Base-by-base conservation (phyloP, 2,113 vertebrate genomes). In the Eudyptes chrysolophus region DNA sequence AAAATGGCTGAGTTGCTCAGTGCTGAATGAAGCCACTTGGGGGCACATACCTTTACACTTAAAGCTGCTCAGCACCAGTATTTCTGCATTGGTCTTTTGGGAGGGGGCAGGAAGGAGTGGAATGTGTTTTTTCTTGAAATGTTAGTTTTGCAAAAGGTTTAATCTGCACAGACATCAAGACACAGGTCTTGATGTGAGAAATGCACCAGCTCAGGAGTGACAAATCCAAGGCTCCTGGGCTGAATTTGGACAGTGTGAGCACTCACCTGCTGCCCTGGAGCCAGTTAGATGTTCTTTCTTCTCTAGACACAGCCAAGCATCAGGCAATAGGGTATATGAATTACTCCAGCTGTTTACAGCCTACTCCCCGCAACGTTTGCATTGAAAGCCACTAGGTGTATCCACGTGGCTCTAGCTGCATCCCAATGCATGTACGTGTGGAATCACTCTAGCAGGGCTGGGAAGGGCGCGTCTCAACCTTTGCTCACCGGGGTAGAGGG, bases 381-480 rank as follows among this genome's bases (percentile, higher is more conserved):
- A 3, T 6, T 17, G 48, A 51, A 84, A 84, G 68, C 58, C 14
- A 0, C 9, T 2, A 11, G 22, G 16, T 66, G 48, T 57, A 48
- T 25, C 49, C 36, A 2, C 1, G 46, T 8, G 77, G 69, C 40
- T 84, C 24, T 17, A 44, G 46, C 44, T 57, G 58, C 24, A n/a
- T 44, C 64, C 24, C 4, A 1, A 5, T 7, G 25, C 72, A 5
- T 1, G 21, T 6, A 29, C 3, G 0, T 3, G 20, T 27, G 3
- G 32, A 66, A 78, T 44, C 11, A 24, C 46, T 24, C 15, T 2
- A 30, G 64, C 36, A 30, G 60, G 46, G 51, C 55, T 70, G 61
- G 13, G 32, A 15, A 87, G 55, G 13, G 12, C 69, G 54, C 1
- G 0, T 48, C 70, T 38, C 76, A 54, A 15, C 36, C 36, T 54